Evolutionary conservation across 2,888 invertebrate species (phyloP).

Genomic region (Pyrgus malvae): DNA sequence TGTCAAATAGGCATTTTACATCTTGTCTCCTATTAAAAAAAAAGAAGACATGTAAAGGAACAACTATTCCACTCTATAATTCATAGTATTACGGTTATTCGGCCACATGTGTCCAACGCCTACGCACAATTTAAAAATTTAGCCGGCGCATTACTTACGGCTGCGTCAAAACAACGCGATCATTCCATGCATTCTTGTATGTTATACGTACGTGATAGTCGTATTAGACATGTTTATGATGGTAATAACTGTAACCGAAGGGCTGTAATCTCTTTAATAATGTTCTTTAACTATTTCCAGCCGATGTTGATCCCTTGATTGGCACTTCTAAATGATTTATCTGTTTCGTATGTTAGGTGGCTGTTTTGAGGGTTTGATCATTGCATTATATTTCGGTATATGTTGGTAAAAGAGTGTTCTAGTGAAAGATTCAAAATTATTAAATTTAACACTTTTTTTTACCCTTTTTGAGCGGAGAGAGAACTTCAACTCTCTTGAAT

Average conservation of each 20-base stretch:
- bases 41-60: too few relatives aligned
- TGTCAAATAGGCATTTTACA: too few relatives aligned
- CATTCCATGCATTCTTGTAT: background rate
- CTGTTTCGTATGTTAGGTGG: background rate
- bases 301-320: background rate
- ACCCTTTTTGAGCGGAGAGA: too few relatives aligned
- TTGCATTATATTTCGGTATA: too few relatives aligned
- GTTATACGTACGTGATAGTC: background rate
- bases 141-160: slow-evolving; percentile 9
- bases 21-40: too few relatives aligned
- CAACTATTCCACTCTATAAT: too few relatives aligned
- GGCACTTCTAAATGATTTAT: background rate
- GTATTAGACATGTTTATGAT: background rate
- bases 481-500: too few relatives aligned
- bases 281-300: background rate
- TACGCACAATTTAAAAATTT: slow-evolving; percentile 22
- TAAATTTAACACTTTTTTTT: too few relatives aligned
- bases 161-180: slow-evolving; percentile 11
- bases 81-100: too few relatives aligned
- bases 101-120: slow-evolving; percentile 6
- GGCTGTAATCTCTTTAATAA: slow-evolving; percentile 1
- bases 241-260: background rate
- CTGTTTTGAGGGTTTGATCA: background rate
- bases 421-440: too few relatives aligned
- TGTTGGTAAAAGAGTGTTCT: too few relatives aligned